These are phyloP conservation scores for Goniozus legneri DNA, from an alignment of 1,140 invertebrate species.

Conservation along the genomic window DNA sequence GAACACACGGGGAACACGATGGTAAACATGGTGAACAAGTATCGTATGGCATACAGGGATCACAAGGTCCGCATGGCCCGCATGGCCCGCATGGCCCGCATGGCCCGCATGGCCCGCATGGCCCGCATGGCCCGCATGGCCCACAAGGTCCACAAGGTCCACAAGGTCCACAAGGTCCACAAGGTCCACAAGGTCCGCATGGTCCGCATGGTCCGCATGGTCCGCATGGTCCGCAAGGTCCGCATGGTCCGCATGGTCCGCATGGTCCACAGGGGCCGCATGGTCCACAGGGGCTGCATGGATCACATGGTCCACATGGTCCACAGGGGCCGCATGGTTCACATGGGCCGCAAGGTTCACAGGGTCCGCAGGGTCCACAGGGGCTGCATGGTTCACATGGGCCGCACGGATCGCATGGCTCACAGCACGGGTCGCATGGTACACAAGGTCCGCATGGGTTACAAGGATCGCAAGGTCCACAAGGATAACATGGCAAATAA, in stretches of 20 bases:
- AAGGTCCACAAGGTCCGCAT: not conserved
- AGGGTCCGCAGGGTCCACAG: not conserved
- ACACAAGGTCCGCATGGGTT: not conserved
- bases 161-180: constrained; percentile 5
- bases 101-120: not conserved
- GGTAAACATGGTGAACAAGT: not conserved
- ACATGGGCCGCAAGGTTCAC: not conserved
- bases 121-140: constrained; percentile 5
- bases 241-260: not conserved
- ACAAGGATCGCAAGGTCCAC: not conserved
- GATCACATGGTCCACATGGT: not conserved
- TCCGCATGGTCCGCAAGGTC: constrained; percentile 1
- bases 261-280: not conserved
- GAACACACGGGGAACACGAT: not conserved
- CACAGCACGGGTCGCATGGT: not conserved
- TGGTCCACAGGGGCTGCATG: not conserved
- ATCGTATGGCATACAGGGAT: not conserved
- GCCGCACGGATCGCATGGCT: not conserved
- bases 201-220: not conserved
- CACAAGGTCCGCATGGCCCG: not conserved
- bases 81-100: not conserved
- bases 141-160: constrained; percentile 1
- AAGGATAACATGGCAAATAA: not conserved
- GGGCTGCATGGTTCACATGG: not conserved
- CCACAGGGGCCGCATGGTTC: not conserved